Base-by-base conservation (phyloP, 2,797 vertebrate genomes). In the Graptemys geographica region DNA sequence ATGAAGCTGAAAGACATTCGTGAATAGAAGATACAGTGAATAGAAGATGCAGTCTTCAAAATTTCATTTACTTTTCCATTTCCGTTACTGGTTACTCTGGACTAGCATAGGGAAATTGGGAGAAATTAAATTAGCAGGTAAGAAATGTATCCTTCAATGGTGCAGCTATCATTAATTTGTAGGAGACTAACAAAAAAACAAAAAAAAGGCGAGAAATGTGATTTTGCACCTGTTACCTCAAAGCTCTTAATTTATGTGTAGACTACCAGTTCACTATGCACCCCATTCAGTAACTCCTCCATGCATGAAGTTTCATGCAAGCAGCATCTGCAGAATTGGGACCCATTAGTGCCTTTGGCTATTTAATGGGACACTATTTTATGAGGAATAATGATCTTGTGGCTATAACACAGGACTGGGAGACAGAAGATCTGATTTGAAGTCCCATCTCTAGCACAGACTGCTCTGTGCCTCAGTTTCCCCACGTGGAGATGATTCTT, bases 61-160 rank as follows among this genome's bases (percentile, higher is more conserved):
- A 83, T 15, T 95, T 87, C 87, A 53, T 31, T 47, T 2, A 21
- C 69, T 96, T 78, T 79, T 96, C 93, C 96, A 84, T 90, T 79
- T 97, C 84, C 89, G 81, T 56, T 53, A 84, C 86, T 95, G 94
- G 82, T 81, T 97, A 3, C 91, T 90, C 90, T 95, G 47, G 82
- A 84, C 57, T 92, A 94, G 94, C 82, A 90, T 80, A 76, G 41
- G 41, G 72, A 76, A 27, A 49, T 23, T 82, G 81, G 21, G 37
- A 74, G 19, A 85, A 8, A 31, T 44, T 53, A 56, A 88, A 19
- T 79, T 91, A 57, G 47, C 89, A 96, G 96, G 97, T 97, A 96
- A 96, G 97, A 93, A 49, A 27, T 18, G 1, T 49, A 8, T 81
- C 79, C 6, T 86, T 96, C 23, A 81, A 51, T 57, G 52, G 8